These are phyloP conservation scores for Lasiurus cinereus DNA, from an alignment of 2,113 vertebrate species.

Conservation along the genomic window DNA sequence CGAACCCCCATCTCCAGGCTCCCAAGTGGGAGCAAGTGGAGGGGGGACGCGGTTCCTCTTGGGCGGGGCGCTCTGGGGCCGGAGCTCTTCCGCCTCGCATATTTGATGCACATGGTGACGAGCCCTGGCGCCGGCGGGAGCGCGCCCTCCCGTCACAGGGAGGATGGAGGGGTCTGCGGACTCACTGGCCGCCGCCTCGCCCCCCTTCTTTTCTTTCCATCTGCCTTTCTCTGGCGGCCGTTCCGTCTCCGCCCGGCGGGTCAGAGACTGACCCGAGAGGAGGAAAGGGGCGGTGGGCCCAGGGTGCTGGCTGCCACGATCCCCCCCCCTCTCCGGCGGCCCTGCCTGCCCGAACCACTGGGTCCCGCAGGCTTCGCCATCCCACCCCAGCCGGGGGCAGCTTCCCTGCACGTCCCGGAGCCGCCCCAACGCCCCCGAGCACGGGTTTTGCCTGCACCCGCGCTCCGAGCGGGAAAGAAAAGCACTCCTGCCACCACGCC, in stretches of 20 bases:
- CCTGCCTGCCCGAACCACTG: neutral
- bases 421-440: neutral
- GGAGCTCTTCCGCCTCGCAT: constrained; percentile 86
- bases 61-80: constrained; percentile 87
- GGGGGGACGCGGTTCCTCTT: constrained; percentile 56
- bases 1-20: neutral
- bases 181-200: constrained; percentile 56
- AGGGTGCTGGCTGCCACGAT: neutral
- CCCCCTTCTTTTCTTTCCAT: constrained; percentile 60
- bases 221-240: neutral
- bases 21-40: constrained; percentile 5
- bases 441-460: neutral
- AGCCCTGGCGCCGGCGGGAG: constrained; percentile 89
- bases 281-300: neutral
- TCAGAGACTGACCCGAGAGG: neutral
- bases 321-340: neutral
- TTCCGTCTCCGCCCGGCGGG: neutral
- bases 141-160: constrained; percentile 85
- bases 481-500: neutral
- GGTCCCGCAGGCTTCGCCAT: neutral
- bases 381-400: neutral
- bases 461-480: neutral
- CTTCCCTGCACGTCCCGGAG: neutral
- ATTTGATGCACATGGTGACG: constrained; percentile 89
- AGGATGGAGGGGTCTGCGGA: constrained; percentile 81